Base-by-base conservation (phyloP, 2,888 invertebrate genomes). In the Erannis defoliaria region DNA sequence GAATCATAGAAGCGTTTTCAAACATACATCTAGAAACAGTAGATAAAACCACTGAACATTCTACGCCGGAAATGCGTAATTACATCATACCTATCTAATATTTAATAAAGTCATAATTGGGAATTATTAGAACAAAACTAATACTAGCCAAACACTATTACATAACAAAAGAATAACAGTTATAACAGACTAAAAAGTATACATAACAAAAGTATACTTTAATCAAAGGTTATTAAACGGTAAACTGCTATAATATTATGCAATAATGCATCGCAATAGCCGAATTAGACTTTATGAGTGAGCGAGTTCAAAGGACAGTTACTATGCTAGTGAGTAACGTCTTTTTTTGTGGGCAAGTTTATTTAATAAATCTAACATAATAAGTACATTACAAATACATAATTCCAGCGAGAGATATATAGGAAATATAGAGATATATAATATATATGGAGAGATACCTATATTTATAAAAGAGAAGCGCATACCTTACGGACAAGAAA, bases 141-240 rank as follows among this genome's bases (percentile, higher is more conserved):
- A 57, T 45, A 31, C 18, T 18, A 45, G 19, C 42, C 35, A 42
- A 26, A 57, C n/a, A 50, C 5, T 45, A 12, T 53, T 59, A 54
- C 54, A 45, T 54, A 60, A 59, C 23, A 19, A 10, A 56, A 42
- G 23, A 33, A 49, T 21, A 2, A n/a, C n/a, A 35, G 38, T 21
- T 6, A 48, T 23, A 48, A 10, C 19, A 38, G 26, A 26, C 26
- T 5, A 26, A 26, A 4, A 1, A 26, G 26, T 26, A 26, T 26
- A 26, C 26, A 12, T 18, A 16, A 5, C 2, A 21, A 60, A 48
- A 49, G 46, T 35, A 37, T 35, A 31, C 4, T 53, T 38, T 48
- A 54, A 59, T 54, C 48, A 48, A 10, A 43, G 14, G 54, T 21
- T 40, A 54, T 60, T 54, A 60, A 60, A 54, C 35, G 1, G 12